A percentile compares a stretch with the other conserved stretches of the same genome.
Conservation (phyloP, 2,888 invertebrate species). For the Pinctada fucata region DNA sequence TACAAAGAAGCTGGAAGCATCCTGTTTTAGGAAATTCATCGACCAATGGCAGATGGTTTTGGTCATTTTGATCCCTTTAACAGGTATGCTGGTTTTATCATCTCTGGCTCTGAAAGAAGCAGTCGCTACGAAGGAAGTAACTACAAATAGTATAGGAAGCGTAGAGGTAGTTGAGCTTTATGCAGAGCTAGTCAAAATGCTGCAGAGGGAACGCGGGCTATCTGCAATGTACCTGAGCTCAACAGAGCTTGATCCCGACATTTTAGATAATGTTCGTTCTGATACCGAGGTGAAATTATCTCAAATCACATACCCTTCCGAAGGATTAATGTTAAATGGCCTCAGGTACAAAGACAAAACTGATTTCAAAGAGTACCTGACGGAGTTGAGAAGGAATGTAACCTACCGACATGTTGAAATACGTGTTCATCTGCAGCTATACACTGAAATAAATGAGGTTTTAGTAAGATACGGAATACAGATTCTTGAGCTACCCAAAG, state of each 20-base stretch:
- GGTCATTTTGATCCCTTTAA: constrained; percentile 20
- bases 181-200: background rate
- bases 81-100: constrained; percentile 19
- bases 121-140: background rate
- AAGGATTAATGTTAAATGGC: background rate
- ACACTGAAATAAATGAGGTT: constrained; percentile 11
- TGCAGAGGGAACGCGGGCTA: constrained; percentile 30
- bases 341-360: background rate
- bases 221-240: constrained; percentile 20
- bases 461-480: constrained; percentile 10
- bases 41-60: constrained; percentile 32
- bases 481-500: constrained; percentile 5
- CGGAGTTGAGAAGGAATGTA: background rate
- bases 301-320: background rate
- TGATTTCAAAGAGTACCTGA: background rate
- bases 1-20: background rate
- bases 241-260: background rate
- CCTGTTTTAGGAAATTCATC: background rate
- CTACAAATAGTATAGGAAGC: background rate
- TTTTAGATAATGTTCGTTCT: background rate
- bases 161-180: background rate
- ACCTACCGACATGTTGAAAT: background rate
- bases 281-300: background rate
- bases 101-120: constrained; percentile 13
- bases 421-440: background rate